A percentile compares a stretch with the other conserved stretches of the same genome.
Conservation (phyloP, 30 jellyfish, hydroid and myxozoan species). For the Cassiopea xamachana region DNA sequence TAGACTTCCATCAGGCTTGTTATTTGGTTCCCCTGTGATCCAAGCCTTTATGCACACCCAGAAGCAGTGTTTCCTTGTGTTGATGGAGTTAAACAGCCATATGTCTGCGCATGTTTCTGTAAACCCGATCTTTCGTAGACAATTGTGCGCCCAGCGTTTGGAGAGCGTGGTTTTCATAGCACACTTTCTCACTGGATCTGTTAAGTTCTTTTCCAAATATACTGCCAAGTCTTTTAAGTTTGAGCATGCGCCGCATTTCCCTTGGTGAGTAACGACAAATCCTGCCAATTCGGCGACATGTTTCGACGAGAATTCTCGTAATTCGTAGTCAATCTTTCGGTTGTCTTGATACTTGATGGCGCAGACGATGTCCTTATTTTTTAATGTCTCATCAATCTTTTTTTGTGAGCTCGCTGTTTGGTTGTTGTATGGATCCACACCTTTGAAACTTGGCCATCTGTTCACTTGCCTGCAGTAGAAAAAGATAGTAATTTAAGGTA, state of each 20-base stretch:
- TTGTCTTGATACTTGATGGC: conserved; percentile 50
- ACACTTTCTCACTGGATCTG: conserved; percentile 73
- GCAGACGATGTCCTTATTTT: conserved; percentile 59
- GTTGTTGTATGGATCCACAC: conserved; percentile 67
- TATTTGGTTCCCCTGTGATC: conserved; percentile 70
- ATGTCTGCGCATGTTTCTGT: conserved; percentile 68
- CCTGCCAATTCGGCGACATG: conserved; percentile 43
- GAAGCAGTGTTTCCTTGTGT: conserved; percentile 68
- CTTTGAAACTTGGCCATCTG: conserved; percentile 62
- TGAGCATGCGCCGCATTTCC: conserved; percentile 80
- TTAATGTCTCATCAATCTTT: conserved; percentile 37
- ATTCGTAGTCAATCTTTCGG: conserved; percentile 42
- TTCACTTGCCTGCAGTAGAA: conserved; percentile 30
- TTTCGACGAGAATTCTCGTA: conserved; percentile 44
- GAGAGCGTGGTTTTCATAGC: conserved; percentile 42
- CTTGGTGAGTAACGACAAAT: conserved; percentile 75
- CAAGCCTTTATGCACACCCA: conserved; percentile 67
- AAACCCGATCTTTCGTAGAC: conserved; percentile 48
- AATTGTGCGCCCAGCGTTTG: conserved; percentile 50
- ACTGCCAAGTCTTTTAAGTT: conserved; percentile 61
- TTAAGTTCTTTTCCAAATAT: conserved; percentile 56
- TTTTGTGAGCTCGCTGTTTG: conserved; percentile 59
- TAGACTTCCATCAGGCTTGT: conserved; percentile 75
- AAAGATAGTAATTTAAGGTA: background rate
- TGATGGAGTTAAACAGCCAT: conserved; percentile 57